Base-by-base conservation (phyloP, 2,797 vertebrate species). In the Zenarchopterus dispar region DNA sequence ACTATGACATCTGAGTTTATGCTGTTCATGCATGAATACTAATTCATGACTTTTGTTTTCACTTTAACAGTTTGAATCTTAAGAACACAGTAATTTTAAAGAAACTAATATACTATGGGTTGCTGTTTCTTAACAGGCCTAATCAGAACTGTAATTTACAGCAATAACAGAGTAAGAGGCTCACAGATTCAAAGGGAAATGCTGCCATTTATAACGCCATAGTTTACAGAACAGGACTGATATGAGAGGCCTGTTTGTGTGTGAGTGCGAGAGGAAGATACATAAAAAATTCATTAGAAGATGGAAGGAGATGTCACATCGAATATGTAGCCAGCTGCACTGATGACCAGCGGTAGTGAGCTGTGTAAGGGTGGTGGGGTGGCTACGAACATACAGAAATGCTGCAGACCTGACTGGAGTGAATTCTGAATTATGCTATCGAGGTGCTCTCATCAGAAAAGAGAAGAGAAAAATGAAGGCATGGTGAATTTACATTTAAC, bases 241-340 rank as follows among this genome's bases (percentile, higher is more conserved):
- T 67, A 58, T 23, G n/a, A 74, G 62, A 73, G 58, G 50, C 33
- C 70, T 42, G 53, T 73, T 68, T 80, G 84, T 57, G 70, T 78
- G 82, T 48, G 59, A 82, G 79, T 11, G 71, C 63, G 49, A 84
- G 74, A 80, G 81, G 82, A 70, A 81, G 76, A 69, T 53, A 73
- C 80, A 93, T 93, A 85, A 94, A 93, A 93, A 92, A 93, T 93
- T 88, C 86, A 94, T 92, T 84, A 80, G 84, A 66, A 85, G 80
- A 91, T 90, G 88, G 92, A 91, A 91, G 86, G 72, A 91, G 88
- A 91, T 88, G 93, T 93, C 93, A 93, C 84, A 92, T 89, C 72
- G 68, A 81, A 92, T 93, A 85, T 89, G 88, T 84, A 87, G 84
- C 85, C 82, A 67, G 90, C 82, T 84, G 80, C 82, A 77, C 62